Evolutionary conservation across 2,797 vertebrate species (phyloP).

Genomic region (Sorex maritimensis): DNA sequence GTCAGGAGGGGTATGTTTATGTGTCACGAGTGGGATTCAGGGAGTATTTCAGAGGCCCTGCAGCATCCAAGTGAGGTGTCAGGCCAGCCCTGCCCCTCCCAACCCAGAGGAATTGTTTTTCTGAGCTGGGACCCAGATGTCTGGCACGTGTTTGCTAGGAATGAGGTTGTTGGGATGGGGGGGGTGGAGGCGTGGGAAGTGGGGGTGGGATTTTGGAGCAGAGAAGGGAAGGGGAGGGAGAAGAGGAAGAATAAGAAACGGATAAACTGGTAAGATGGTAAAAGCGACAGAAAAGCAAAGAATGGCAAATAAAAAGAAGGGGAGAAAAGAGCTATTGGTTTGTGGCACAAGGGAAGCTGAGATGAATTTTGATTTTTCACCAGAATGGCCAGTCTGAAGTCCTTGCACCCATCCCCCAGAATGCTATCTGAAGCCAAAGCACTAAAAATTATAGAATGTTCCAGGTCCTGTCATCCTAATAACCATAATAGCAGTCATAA

Average conservation of each 20-base stretch:
- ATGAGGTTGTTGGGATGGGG: no score
- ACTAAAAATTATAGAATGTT: no score
- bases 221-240: neutral
- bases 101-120: slow-evolving; percentile 4
- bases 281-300: neutral
- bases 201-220: neutral
- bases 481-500: no score
- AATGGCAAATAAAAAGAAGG: neutral
- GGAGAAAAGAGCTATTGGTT: neutral
- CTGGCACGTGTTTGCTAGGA: slow-evolving; percentile 22
- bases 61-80: neutral
- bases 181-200: neutral
- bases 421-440: no score
- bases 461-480: no score
- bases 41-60: neutral
- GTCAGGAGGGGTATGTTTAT: neutral
- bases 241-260: neutral
- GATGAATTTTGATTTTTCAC: no score
- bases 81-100: neutral
- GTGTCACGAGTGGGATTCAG: neutral
- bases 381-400: no score
- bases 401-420: no score
- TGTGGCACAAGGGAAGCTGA: neutral
- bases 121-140: slow-evolving; percentile 36
- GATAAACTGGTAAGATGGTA: neutral